phyloP scores from a whole-genome alignment of 2,888 invertebrate genomes.

The Poecilobothrus nobilitatus region DNA sequence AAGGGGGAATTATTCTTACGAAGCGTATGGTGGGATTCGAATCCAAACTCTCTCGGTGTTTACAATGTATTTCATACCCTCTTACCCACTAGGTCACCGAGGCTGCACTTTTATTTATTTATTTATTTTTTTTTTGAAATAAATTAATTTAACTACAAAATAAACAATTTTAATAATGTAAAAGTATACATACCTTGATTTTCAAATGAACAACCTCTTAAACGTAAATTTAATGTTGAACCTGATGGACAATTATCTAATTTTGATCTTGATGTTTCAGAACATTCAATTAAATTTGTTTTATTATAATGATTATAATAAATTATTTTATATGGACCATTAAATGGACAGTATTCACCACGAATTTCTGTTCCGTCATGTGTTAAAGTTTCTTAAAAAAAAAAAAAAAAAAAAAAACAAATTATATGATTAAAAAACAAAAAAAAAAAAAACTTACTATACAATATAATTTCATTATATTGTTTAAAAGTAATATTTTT shows the following conservation, averaged over 20 bases:
- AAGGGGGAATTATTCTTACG: no score
- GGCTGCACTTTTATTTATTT: no score
- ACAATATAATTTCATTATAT: slow-evolving; percentile 48
- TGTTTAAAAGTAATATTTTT: slow-evolving; percentile 24
- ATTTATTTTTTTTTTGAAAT: no score
- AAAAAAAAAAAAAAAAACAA: not conserved
- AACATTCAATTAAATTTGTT: slow-evolving; percentile 47
- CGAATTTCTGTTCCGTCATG: slow-evolving; percentile 45
- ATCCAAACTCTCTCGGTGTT: no score
- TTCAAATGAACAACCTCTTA: slow-evolving; percentile 50
- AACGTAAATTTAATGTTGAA: slow-evolving; percentile 49
- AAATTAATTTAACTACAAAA: no score
- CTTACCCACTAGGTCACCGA: no score
- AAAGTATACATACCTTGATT: slow-evolving; percentile 52
- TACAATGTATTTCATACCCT: no score
- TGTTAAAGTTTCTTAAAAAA: slow-evolving; percentile 46
- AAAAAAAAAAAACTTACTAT: slow-evolving; percentile 46
- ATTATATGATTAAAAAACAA: not conserved
- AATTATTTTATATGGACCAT: slow-evolving; percentile 52
- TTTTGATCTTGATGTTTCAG: slow-evolving; percentile 46
- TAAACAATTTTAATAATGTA: no score
- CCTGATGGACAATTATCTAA: slow-evolving; percentile 55
- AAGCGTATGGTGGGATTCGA: no score
- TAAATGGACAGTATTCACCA: slow-evolving; percentile 56
- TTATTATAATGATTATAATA: slow-evolving; percentile 49